Conservation (phyloP, 2,888 invertebrate genomes). For the Laspeyria flexula region DNA sequence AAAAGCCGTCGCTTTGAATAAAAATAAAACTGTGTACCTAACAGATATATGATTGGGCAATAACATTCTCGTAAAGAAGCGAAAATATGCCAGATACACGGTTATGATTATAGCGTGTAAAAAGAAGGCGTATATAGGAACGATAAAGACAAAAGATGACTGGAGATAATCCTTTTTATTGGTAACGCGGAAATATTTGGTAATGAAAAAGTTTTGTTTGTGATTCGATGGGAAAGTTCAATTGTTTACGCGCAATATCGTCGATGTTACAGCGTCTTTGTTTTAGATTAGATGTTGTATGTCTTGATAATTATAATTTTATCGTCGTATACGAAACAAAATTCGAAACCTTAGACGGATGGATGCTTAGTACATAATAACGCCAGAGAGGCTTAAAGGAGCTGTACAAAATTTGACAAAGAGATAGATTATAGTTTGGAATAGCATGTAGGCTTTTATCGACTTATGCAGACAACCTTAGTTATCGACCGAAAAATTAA, state of each 20-base stretch:
- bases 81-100: conserved; percentile 25
- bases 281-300: too few species aligned
- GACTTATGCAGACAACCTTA: too few species aligned
- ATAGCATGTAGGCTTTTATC: too few species aligned
- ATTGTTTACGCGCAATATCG: conserved; percentile 8
- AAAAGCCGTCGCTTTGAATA: conserved; percentile 12
- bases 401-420: too few species aligned
- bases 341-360: too few species aligned
- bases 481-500: too few species aligned
- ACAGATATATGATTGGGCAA: conserved; percentile 26
- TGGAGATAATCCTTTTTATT: conserved; percentile 17
- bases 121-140: conserved; percentile 7
- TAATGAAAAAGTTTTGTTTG: conserved; percentile 17
- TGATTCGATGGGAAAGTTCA: conserved; percentile 13
- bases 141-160: conserved; percentile 16
- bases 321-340: too few species aligned
- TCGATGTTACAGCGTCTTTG: too few species aligned
- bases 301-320: too few species aligned
- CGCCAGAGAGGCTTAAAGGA: too few species aligned
- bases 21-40: conserved; percentile 19
- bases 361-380: too few species aligned
- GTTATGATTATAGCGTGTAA: conserved; percentile 26
- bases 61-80: conserved; percentile 30
- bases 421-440: too few species aligned
- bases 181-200: conserved; percentile 5